These are phyloP conservation scores for Sthenelais limicola DNA, from an alignment of 2,888 invertebrate genomes.

Conservation along the genomic window DNA sequence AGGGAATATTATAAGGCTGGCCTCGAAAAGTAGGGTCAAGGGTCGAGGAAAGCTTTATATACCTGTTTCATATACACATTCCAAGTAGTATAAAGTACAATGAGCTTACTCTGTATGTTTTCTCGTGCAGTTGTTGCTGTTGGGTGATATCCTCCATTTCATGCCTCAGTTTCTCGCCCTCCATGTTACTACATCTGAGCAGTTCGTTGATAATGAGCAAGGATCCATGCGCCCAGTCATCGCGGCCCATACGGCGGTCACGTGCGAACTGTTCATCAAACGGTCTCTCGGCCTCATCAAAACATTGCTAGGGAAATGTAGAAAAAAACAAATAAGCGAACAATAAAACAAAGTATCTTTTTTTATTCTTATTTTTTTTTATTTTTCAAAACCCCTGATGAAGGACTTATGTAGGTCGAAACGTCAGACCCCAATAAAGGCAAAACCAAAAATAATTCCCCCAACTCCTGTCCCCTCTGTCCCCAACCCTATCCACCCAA, in stretches of 20 bases:
- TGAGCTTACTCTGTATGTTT: conserved; percentile 60
- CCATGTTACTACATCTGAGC: conserved; percentile 73
- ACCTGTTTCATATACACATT: neutral
- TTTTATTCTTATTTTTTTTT: too few relatives aligned
- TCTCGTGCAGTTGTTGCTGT: conserved; percentile 70
- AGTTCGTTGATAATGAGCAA: conserved; percentile 94
- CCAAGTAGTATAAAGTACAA: neutral
- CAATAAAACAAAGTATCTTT: too few relatives aligned
- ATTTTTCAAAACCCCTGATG: too few relatives aligned
- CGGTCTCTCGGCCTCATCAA: conserved; percentile 87
- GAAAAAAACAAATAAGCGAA: too few relatives aligned
- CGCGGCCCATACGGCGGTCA: conserved; percentile 83
- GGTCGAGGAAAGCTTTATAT: neutral
- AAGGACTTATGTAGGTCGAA: too few relatives aligned
- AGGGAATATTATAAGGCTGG: too few relatives aligned
- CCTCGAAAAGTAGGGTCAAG: too few relatives aligned
- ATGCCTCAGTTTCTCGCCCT: conserved; percentile 56
- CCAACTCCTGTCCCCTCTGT: too few relatives aligned
- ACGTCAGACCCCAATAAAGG: too few relatives aligned
- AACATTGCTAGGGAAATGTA: conserved; percentile 81
- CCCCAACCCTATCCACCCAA: too few relatives aligned
- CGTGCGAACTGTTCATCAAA: conserved; percentile 78
- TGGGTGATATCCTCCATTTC: conserved; percentile 72
- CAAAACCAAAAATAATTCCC: too few relatives aligned
- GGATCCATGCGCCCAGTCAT: conserved; percentile 94